Base-by-base conservation (phyloP, 1,140 invertebrate species). In the Protaetia brevitarsis region DNA sequence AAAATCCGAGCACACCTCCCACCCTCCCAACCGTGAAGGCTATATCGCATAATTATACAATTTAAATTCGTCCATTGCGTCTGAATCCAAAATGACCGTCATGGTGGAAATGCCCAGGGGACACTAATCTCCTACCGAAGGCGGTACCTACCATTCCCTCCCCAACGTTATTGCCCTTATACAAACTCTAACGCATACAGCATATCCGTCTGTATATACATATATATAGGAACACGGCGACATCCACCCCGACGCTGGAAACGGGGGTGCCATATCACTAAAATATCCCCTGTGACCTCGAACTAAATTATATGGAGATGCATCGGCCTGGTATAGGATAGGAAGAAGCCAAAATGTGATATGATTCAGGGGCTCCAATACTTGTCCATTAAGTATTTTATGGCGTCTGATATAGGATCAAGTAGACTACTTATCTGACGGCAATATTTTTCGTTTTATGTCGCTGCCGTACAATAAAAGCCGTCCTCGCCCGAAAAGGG, bases 371-470 rank as follows among this genome's bases (percentile, higher is more conserved):
- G 26, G 19, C 41, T 21, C 41, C 41, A 19, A 51, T 51, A 51
- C 41, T 51, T 51, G 41, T 51, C 41, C 41, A 51, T 51, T 51
- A 51, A 51, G 41, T 51, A 51, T 51, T 51, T 51, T 51, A 51
- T 51, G 41, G 41, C 41, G 41, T 51, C 41, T 51, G 41, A 51
- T 51, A 51, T 8, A 51, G 41, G 41, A 51, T 51, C 41, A 51
- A 51, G 41, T 51, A 51, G 41, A 51, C 41, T 51, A 51, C 41
- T 51, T 51, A 51, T 51, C 41, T 26, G 41, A 51, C 41, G 41
- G 41, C 41, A 51, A 51, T 51, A 51, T 51, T 51, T n/a, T 51
- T 51, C 41, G 41, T 51, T 51, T 51, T 51, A 51, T 51, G 19
- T 19, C 13, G 41, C 41, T 19, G 41, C 19, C 41, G 16, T 51